Evolutionary conservation across 30 jellyfish, hydroid and myxozoan species (phyloP).

Genomic region (Pseudorhiza aurosa): DNA sequence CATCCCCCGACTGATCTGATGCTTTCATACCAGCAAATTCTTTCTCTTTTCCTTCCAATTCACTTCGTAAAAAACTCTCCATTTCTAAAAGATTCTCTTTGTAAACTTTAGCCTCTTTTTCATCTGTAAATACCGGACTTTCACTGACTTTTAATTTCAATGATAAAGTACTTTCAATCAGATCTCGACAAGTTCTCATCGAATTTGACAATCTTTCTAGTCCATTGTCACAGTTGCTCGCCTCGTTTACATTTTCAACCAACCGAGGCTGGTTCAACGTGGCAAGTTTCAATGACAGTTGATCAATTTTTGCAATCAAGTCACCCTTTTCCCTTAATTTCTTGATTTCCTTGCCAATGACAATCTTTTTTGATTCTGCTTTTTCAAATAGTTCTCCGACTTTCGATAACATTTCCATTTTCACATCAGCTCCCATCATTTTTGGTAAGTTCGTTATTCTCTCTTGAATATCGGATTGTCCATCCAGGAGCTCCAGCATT

Average conservation of each 20-base stretch:
- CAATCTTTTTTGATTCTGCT: slow-evolving; percentile 6
- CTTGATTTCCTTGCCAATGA: slow-evolving; percentile 4
- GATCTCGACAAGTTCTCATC: not conserved
- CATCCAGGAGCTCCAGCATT: slow-evolving; percentile 1
- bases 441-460: slow-evolving; percentile 16
- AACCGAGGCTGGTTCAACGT: slow-evolving; percentile 32
- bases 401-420: slow-evolving; percentile 12
- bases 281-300: slow-evolving; percentile 17
- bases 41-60: not conserved
- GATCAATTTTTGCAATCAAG: slow-evolving; percentile 27
- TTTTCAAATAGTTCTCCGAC: slow-evolving; percentile 4
- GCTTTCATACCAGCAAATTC: not conserved
- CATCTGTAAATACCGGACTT: not conserved
- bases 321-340: not conserved
- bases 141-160: not conserved
- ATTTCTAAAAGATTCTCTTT: slow-evolving; percentile 7
- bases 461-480: slow-evolving; percentile 10
- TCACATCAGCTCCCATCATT: not conserved
- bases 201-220: not conserved
- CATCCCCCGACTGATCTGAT: not conserved
- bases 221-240: slow-evolving; percentile 6
- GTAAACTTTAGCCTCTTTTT: not conserved
- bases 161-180: slow-evolving; percentile 11
- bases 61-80: not conserved
- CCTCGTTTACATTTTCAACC: slow-evolving; percentile 6